These are phyloP conservation scores for Tympanoctomys barrerae DNA, from an alignment of 2,797 vertebrate genomes.

Conservation along the genomic window DNA sequence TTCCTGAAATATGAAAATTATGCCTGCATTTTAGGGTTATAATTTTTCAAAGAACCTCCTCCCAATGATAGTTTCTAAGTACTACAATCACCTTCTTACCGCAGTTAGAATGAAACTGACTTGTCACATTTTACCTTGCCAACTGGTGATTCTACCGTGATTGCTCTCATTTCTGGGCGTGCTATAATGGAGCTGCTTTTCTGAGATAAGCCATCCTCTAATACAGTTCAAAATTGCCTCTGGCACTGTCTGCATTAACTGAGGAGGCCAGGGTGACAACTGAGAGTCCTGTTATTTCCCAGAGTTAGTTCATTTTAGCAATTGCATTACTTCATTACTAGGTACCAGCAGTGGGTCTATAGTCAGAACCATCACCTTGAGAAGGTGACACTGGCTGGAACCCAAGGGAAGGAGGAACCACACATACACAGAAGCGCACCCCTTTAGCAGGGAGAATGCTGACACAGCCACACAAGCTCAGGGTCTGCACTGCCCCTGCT, in stretches of 20 bases:
- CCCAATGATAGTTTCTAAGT: conserved; percentile 44
- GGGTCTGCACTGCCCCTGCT: background rate
- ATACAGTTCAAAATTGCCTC: conserved; percentile 51
- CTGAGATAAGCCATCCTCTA: background rate
- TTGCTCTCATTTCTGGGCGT: conserved; percentile 32
- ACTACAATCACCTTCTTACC: conserved; percentile 28
- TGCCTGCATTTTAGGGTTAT: background rate
- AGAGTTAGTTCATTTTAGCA: background rate
- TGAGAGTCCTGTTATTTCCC: background rate
- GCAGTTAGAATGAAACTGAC: conserved; percentile 20
- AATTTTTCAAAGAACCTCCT: background rate
- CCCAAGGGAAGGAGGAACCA: background rate
- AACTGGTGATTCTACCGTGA: conserved; percentile 34
- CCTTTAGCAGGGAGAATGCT: background rate
- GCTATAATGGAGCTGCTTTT: conserved; percentile 33
- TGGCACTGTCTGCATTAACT: conserved; percentile 42
- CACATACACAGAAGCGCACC: background rate
- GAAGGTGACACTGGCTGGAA: background rate
- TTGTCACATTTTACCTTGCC: conserved; percentile 19
- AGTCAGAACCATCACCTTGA: background rate
- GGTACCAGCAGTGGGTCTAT: background rate
- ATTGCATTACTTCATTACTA: background rate
- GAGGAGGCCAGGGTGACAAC: conserved; percentile 9
- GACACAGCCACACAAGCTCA: background rate
- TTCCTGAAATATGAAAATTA: conserved; percentile 29